Base-by-base conservation (phyloP, 2,113 vertebrate species). In the Anas platyrhynchos region DNA sequence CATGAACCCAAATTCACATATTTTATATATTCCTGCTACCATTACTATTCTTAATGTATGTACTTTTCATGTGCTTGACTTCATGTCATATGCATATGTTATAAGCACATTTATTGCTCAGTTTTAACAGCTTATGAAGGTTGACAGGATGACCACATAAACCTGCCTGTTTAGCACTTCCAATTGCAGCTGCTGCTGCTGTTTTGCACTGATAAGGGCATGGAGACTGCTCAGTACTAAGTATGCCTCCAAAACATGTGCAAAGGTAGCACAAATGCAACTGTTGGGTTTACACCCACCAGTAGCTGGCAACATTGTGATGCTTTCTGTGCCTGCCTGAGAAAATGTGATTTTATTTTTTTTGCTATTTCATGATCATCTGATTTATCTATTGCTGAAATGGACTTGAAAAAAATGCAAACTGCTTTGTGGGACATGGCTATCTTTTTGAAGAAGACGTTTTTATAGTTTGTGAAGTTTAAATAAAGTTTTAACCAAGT, bases 21-120 rank as follows among this genome's bases (percentile, higher is more conserved):
- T 92, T 52, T 41, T 21, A 2, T 63, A 2, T 63, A 43, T 52
- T 27, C 7, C 89, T 80, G 27, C 7, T 63, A 32, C n/a, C 18
- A 44, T n/a, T 75, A 12, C 69, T 75, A 7, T 71, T 91, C 23
- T 68, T 68, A 43, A 52, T 29, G 21, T n/a, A 56, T 84, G 66
- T 67, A 43, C 14, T 78, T 83, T 66, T 25, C 27, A 34, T 67
- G 43, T 72, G 13, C 44, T 56, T 82, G 58, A 20, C 7, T 66
- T 94, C 1, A 1, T 12, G 27, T 72, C 17, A 7, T 21, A n/a
- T 52, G 29, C 0, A 0, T 61, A 14, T 58, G 75, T 66, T 52
- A 38, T 63, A 29, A 75, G 31, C 27, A 43, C 34, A 22, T 22
- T 74, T 74, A 16, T 31, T 69, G 13, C 50, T 80, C 31, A 50